Evolutionary conservation across 2,113 vertebrate genomes (phyloP).

Genomic region (Gopherus flavomarginatus): DNA sequence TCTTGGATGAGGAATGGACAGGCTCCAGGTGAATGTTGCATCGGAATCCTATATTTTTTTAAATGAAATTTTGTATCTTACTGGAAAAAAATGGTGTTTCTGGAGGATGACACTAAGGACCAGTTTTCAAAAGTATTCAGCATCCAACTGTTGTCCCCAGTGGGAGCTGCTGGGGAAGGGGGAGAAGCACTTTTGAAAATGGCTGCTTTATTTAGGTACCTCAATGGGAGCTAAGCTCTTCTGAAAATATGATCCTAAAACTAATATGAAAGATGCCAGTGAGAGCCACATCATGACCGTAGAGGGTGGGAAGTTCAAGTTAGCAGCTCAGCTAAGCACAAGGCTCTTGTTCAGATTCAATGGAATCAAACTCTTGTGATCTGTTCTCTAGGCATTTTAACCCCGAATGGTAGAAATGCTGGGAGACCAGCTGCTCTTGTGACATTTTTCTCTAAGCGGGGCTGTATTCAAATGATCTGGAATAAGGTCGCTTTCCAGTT

Average conservation of each 20-base stretch:
- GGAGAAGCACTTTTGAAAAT: constrained; percentile 72
- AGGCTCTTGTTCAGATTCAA: neutral
- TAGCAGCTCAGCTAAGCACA: neutral
- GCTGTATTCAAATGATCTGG: neutral
- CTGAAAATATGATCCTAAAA: neutral
- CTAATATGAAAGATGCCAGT: neutral
- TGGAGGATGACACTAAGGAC: constrained; percentile 47
- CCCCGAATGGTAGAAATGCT: neutral
- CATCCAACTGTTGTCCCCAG: constrained; percentile 81
- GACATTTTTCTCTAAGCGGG: neutral
- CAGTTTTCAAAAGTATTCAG: constrained; percentile 70
- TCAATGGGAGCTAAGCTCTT: neutral
- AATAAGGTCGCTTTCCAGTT: neutral
- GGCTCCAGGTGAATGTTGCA: constrained; percentile 47
- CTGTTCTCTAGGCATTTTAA: neutral
- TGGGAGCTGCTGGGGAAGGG: neutral
- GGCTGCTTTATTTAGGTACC: neutral
- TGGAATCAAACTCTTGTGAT: neutral
- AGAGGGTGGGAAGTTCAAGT: neutral
- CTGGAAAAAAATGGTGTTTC: constrained; percentile 64
- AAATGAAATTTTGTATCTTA: constrained; percentile 59
- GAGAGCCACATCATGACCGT: neutral
- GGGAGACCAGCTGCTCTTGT: neutral
- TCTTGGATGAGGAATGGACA: constrained; percentile 61
- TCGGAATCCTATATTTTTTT: constrained; percentile 59